phyloP scores from a whole-genome alignment of 1,140 invertebrate genomes.

The Euwallacea fornicatus region DNA sequence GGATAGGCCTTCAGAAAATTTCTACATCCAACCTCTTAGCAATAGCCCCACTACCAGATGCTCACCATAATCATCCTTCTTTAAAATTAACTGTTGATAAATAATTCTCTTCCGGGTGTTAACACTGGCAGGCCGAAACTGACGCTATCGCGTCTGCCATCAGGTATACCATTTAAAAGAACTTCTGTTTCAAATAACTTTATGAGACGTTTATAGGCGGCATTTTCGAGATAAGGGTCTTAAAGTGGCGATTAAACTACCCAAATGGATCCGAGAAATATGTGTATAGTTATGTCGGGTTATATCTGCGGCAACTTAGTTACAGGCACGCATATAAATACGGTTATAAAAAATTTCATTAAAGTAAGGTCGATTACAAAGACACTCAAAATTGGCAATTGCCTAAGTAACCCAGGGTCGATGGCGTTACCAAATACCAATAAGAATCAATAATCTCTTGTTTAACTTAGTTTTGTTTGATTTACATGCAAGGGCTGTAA shows the following conservation, averaged over 20 bases:
- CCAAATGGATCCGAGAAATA: too few species aligned
- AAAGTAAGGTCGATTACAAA: too few species aligned
- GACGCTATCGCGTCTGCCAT: conserved; percentile 11
- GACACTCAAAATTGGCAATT: too few species aligned
- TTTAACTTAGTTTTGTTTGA: conserved; percentile 5
- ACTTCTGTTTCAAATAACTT: conserved; percentile 33
- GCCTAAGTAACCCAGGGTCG: too few species aligned
- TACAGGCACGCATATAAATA: too few species aligned
- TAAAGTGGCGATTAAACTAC: not conserved
- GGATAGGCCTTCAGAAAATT: too few species aligned
- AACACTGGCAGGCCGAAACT: conserved; percentile 12
- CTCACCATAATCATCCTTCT: conserved; percentile 1
- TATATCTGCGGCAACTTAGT: too few species aligned
- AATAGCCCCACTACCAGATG: conserved; percentile 5
- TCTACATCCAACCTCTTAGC: too few species aligned
- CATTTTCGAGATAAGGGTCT: conserved; percentile 23
- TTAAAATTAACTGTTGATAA: conserved; percentile 14
- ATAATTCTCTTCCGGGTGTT: conserved; percentile 12
- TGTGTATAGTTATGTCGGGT: too few species aligned
- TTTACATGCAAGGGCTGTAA: not conserved
- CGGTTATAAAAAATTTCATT: too few species aligned
- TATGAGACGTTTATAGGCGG: conserved; percentile 26
- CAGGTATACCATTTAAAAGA: conserved; percentile 25
- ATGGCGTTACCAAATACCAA: too few species aligned
- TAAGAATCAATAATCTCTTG: not conserved